phyloP scores from a whole-genome alignment of 1,140 invertebrate genomes.

The Drosophila prosaltans region DNA sequence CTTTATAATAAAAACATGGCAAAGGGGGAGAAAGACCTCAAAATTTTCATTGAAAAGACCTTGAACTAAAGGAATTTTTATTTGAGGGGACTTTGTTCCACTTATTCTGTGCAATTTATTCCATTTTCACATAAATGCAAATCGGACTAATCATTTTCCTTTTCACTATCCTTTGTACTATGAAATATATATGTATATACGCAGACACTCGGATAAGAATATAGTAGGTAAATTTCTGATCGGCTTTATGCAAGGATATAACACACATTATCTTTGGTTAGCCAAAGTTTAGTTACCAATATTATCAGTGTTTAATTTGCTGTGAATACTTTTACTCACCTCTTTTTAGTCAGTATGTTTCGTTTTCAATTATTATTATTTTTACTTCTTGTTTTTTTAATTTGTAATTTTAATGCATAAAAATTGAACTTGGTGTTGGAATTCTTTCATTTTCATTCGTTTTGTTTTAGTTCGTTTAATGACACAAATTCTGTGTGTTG shows the following conservation, averaged over 20 bases:
- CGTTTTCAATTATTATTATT: slow-evolving; percentile 19
- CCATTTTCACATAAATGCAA: no score
- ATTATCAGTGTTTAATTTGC: neutral
- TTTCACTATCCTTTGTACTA: no score
- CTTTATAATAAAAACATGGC: no score
- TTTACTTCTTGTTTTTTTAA: slow-evolving; percentile 15
- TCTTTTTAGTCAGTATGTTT: slow-evolving; percentile 36
- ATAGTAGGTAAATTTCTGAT: no score
- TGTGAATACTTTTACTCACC: slow-evolving; percentile 64
- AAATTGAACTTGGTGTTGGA: slow-evolving; percentile 72
- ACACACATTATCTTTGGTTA: neutral
- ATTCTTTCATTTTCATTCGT: slow-evolving; percentile 70
- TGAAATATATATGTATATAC: no score
- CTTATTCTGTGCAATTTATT: no score
- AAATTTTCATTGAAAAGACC: no score
- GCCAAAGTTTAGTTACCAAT: neutral
- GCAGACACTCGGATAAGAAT: no score
- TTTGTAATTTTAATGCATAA: slow-evolving; percentile 38
- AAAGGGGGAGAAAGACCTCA: no score
- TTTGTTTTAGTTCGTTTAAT: slow-evolving; percentile 35
- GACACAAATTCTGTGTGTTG: slow-evolving; percentile 13
- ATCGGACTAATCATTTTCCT: no score
- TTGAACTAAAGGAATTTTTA: no score
- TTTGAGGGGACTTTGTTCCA: no score
- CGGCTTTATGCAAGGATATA: neutral